A percentile compares a stretch with the other conserved stretches of the same genome.
These are phyloP conservation scores for Drosophila aff. DNA, from an alignment of 1,140 invertebrate species.

Conservation along the genomic window DNA sequence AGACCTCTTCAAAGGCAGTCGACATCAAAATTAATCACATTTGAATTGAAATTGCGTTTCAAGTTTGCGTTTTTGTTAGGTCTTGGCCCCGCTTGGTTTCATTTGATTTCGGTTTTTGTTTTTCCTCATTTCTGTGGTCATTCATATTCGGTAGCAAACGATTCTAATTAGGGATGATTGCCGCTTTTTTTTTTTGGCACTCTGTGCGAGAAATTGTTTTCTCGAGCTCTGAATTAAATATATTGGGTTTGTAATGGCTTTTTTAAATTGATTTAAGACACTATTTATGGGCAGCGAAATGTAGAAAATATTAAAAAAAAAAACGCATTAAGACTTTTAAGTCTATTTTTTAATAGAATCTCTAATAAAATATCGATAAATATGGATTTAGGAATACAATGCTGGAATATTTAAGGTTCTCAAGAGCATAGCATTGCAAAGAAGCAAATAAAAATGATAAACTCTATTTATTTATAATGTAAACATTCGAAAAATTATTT, in stretches of 20 bases:
- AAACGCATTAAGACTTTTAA: too few relatives aligned
- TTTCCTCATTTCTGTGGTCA: conserved; percentile 21
- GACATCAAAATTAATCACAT: conserved; percentile 75
- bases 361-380: neutral
- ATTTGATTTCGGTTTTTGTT: conserved; percentile 32
- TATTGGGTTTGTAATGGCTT: neutral
- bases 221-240: neutral
- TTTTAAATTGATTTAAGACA: neutral
- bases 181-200: neutral
- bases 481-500: too few relatives aligned
- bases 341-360: neutral
- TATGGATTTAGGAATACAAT: neutral
- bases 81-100: conserved; percentile 24
- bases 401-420: too few relatives aligned
- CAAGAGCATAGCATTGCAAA: too few relatives aligned
- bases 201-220: neutral
- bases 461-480: too few relatives aligned
- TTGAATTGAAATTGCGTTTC: conserved; percentile 74
- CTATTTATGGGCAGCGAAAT: neutral
- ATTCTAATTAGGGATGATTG: conserved; percentile 38
- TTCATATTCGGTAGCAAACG: conserved; percentile 38
- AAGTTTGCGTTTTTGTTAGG: conserved; percentile 27
- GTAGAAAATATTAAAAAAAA: neutral
- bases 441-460: too few relatives aligned
- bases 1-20: conserved; percentile 59